phyloP scores from a whole-genome alignment of 2,113 vertebrate genomes.

The Lethenteron camtschaticum region DNA sequence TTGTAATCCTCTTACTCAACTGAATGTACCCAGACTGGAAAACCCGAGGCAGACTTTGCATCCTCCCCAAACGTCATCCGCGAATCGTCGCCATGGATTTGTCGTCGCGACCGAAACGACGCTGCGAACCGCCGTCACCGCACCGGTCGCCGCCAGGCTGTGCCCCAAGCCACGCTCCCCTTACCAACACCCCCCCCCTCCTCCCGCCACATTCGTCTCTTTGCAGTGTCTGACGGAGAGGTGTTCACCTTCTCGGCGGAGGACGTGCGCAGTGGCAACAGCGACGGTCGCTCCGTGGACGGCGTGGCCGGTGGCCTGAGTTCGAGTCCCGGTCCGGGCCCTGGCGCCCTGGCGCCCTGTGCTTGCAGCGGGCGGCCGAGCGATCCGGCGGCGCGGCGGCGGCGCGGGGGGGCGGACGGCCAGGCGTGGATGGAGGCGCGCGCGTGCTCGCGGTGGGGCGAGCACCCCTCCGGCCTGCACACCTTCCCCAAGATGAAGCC shows the following conservation, averaged over 20 bases:
- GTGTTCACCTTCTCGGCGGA: slow-evolving; percentile 2
- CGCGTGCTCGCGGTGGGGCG: slow-evolving; percentile 20
- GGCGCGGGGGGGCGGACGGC: too few species aligned
- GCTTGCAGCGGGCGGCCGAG: too few species aligned
- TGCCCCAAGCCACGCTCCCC: background rate
- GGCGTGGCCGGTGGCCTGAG: too few species aligned
- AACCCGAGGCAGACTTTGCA: background rate
- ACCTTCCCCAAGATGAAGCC: slow-evolving; percentile 92
- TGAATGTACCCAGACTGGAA: too few species aligned
- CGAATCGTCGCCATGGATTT: background rate
- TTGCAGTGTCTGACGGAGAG: background rate
- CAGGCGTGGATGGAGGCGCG: too few species aligned
- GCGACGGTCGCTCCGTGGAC: too few species aligned
- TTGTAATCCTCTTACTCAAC: too few species aligned
- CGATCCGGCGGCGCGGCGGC: too few species aligned
- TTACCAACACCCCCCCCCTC: background rate
- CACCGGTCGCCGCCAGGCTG: background rate
- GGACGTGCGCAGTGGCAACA: too few species aligned
- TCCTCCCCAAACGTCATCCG: background rate
- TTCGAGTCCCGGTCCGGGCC: too few species aligned
- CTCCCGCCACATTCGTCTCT: background rate
- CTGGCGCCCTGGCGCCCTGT: too few species aligned
- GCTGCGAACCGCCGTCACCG: too few species aligned
- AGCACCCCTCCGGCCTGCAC: slow-evolving; percentile 43
- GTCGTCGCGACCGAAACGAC: background rate